phyloP scores from a whole-genome alignment of 2,888 invertebrate genomes.

The Furcula furcula region DNA sequence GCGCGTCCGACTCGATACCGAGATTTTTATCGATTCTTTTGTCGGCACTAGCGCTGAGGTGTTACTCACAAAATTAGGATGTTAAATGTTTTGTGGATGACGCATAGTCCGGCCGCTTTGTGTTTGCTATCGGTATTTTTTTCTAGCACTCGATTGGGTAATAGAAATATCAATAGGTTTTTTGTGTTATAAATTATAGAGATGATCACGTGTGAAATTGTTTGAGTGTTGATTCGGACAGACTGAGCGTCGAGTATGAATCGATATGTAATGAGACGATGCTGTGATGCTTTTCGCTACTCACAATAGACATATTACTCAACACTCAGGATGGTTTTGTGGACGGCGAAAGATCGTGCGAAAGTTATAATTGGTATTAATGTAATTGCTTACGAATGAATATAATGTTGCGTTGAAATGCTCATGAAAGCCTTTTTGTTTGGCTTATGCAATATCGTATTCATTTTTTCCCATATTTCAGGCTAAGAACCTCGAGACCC shows the following conservation, averaged over 20 bases:
- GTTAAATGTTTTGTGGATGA: slow-evolving; percentile 77
- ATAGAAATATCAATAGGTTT: slow-evolving; percentile 71
- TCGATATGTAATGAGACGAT: background rate
- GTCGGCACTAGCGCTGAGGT: slow-evolving; percentile 76
- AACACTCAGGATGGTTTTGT: background rate
- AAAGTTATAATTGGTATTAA: no score
- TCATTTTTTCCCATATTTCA: no score
- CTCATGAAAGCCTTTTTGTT: no score
- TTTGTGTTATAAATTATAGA: slow-evolving; percentile 48
- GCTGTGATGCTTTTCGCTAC: background rate
- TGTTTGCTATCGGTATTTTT: slow-evolving; percentile 37
- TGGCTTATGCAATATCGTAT: no score
- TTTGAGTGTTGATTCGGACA: slow-evolving; percentile 13
- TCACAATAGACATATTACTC: background rate
- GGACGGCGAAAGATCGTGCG: no score
- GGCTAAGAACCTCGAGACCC: no score
- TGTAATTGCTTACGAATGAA: no score
- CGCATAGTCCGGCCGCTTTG: slow-evolving; percentile 65
- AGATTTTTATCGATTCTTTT: slow-evolving; percentile 75
- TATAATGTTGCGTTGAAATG: no score
- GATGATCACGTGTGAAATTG: slow-evolving; percentile 53
- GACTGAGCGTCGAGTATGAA: slow-evolving; percentile 1
- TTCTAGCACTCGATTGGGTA: slow-evolving; percentile 40
- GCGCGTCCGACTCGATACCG: slow-evolving; percentile 53
- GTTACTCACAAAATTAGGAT: slow-evolving; percentile 78